phyloP scores from a whole-genome alignment of 2,888 invertebrate genomes.

The Pristionchus arcanus region DNA sequence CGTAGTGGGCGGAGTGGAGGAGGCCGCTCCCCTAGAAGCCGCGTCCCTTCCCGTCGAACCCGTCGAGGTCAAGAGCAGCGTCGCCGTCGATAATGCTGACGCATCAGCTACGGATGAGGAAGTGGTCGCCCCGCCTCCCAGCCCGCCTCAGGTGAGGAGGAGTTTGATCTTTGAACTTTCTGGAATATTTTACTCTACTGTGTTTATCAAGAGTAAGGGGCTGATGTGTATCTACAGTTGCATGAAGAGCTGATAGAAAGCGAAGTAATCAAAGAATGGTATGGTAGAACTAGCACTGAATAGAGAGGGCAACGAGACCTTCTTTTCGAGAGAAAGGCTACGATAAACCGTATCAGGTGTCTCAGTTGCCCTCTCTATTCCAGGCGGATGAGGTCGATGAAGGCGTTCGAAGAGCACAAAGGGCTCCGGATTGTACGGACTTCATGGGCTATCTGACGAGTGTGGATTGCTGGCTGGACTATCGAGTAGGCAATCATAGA shows the following conservation, averaged over 20 bases:
- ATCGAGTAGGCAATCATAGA: not conserved
- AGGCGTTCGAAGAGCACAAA: not conserved
- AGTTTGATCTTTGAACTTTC: not conserved
- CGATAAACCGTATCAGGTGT: not conserved
- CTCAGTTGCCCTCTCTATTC: constrained; percentile 15
- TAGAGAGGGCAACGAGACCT: not conserved
- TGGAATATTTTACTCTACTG: too few relatives aligned
- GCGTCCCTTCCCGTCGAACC: not conserved
- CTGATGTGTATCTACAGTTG: too few relatives aligned
- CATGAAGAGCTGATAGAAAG: too few relatives aligned
- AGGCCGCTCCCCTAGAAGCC: not conserved
- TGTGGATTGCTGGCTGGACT: constrained; percentile 32
- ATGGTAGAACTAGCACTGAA: not conserved
- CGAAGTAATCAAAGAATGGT: too few relatives aligned
- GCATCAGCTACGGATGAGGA: not conserved
- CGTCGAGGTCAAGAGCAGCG: not conserved
- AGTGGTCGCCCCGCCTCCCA: not conserved
- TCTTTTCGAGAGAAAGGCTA: not conserved
- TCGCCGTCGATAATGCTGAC: not conserved
- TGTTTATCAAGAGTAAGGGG: too few relatives aligned
- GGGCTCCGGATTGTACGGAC: not conserved
- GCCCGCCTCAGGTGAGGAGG: not conserved
- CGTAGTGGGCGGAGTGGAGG: not conserved
- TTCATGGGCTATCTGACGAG: constrained; percentile 39
- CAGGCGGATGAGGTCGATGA: not conserved